phyloP scores from a whole-genome alignment of 2,113 vertebrate species.

The Eulemur macaco region DNA sequence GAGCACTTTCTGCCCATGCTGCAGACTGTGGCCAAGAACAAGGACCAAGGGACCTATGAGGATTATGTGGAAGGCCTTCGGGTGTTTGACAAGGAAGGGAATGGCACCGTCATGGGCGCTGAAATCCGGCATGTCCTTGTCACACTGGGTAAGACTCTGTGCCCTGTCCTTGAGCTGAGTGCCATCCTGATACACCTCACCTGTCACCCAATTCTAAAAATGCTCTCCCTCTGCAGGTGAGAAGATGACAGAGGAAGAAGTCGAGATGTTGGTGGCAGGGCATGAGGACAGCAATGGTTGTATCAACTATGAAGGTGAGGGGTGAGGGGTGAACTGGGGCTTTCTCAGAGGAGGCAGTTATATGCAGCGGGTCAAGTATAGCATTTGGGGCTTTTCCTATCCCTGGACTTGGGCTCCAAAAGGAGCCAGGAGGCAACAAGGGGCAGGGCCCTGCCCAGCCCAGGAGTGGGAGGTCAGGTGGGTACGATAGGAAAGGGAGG shows the following conservation, averaged over 20 bases:
- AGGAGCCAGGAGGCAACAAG: conserved; percentile 7
- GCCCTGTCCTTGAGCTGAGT: not conserved
- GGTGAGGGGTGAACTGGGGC: conserved; percentile 82
- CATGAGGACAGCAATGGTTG: conserved; percentile 97
- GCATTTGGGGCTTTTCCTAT: not conserved
- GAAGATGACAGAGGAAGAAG: conserved; percentile 97
- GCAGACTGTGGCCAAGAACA: conserved; percentile 92
- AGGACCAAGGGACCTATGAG: conserved; percentile 93
- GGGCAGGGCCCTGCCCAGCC: not conserved
- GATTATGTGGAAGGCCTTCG: conserved; percentile 93
- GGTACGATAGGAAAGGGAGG: not conserved
- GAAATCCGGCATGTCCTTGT: conserved; percentile 96
- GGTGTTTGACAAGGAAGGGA: conserved; percentile 96
- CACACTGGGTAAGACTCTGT: conserved; percentile 88
- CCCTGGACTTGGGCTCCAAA: not conserved
- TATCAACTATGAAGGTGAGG: conserved; percentile 97
- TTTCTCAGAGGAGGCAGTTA: not conserved
- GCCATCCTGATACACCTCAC: not conserved
- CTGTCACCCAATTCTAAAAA: not conserved
- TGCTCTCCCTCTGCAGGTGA: conserved; percentile 85
- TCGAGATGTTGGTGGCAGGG: conserved; percentile 92
- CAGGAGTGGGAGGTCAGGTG: not conserved
- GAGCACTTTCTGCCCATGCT: conserved; percentile 96
- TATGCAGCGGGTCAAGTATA: not conserved
- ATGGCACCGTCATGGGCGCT: conserved; percentile 95